phyloP scores from a whole-genome alignment of 2,113 vertebrate species.

The Microtus montanus region DNA sequence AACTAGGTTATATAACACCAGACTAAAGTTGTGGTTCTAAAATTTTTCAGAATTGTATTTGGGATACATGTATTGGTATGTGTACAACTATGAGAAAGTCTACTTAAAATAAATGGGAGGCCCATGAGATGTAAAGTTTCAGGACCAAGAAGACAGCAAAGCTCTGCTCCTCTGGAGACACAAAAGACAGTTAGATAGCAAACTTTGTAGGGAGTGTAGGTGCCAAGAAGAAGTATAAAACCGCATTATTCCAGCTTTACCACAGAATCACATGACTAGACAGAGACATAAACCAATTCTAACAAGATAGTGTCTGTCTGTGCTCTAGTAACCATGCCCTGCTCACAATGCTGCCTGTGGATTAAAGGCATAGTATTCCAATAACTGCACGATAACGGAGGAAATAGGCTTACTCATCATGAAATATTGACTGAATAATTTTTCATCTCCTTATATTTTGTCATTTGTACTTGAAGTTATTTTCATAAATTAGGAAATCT shows the following conservation, averaged over 20 bases:
- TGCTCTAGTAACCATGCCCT: not conserved
- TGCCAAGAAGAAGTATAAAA: not conserved
- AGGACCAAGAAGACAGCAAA: not conserved
- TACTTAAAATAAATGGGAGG: not conserved
- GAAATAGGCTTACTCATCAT: not conserved
- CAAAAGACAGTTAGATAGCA: not conserved
- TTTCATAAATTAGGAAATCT: slow-evolving; percentile 15
- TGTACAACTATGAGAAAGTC: not conserved
- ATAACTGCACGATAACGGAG: not conserved
- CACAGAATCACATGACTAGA: not conserved
- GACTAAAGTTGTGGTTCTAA: not conserved
- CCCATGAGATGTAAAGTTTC: not conserved
- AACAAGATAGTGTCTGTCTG: not conserved
- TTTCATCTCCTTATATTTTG: not conserved
- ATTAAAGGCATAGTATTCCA: not conserved
- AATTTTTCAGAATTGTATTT: slow-evolving; percentile 25
- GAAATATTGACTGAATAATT: slow-evolving; percentile 13
- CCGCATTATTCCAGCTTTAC: not conserved
- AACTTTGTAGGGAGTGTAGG: not conserved
- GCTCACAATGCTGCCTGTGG: not conserved
- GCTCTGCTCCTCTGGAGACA: not conserved
- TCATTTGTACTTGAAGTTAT: not conserved
- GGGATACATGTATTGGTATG: not conserved
- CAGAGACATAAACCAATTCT: not conserved
- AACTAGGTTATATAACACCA: slow-evolving; percentile 4